These are phyloP conservation scores for Orthosia gracilis DNA, from an alignment of 2,888 invertebrate species.

Conservation along the genomic window DNA sequence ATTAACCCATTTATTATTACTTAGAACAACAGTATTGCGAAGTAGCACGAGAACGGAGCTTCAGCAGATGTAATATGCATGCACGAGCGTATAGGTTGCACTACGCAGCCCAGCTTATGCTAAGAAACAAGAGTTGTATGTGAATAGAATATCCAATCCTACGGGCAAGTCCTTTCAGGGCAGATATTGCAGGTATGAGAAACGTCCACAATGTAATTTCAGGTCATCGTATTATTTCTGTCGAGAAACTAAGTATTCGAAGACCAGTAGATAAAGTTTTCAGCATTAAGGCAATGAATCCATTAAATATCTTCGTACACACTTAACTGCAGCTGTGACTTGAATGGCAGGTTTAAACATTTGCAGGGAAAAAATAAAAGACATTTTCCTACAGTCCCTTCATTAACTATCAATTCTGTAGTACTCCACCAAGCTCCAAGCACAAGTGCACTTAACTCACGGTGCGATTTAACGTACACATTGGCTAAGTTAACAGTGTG, in stretches of 20 bases:
- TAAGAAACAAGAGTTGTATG: background rate
- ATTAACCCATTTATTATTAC: conserved; percentile 41
- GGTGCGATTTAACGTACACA: conserved; percentile 38
- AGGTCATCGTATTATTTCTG: background rate
- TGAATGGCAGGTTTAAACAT: background rate
- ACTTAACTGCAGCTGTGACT: background rate
- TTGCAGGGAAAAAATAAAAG: too few species aligned
- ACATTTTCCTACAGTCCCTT: background rate
- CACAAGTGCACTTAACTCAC: conserved; percentile 10
- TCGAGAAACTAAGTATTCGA: background rate
- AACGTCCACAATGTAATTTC: background rate
- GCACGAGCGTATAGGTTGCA: conserved; percentile 38
- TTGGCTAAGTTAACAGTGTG: conserved; percentile 62
- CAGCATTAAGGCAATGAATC: background rate
- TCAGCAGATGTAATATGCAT: conserved; percentile 53
- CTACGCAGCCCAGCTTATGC: conserved; percentile 14
- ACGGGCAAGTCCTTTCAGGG: background rate
- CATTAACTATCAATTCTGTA: conserved; percentile 7
- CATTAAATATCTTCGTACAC: background rate
- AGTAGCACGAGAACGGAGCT: conserved; percentile 27
- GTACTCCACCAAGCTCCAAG: background rate
- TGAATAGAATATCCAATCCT: conserved; percentile 7
- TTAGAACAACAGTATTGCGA: conserved; percentile 30
- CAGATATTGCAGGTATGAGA: background rate
- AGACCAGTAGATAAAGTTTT: background rate